These are phyloP conservation scores for Platyrinchus mystaceus DNA, from an alignment of 2,797 vertebrate genomes.

Conservation along the genomic window DNA sequence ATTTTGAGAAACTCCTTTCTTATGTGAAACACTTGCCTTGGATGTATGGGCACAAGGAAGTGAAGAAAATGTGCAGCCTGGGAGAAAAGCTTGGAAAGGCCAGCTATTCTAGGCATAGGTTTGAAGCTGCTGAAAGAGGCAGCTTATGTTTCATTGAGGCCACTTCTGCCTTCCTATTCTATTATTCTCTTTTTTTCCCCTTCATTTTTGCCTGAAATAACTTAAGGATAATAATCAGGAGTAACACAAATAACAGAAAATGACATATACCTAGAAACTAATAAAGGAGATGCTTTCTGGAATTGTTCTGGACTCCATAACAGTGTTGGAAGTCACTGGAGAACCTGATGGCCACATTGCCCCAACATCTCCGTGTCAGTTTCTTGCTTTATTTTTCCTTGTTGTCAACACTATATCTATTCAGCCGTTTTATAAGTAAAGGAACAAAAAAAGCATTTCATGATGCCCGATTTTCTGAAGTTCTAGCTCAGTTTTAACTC, in stretches of 20 bases:
- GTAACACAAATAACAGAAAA: conserved; percentile 2
- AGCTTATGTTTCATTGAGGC: neutral
- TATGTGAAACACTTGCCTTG: neutral
- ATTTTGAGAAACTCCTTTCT: conserved; percentile 4
- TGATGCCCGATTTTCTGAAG: neutral
- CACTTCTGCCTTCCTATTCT: neutral
- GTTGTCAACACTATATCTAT: neutral
- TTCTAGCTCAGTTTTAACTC: neutral
- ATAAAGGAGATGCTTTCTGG: neutral
- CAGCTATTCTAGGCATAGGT: neutral
- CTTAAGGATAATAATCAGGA: neutral
- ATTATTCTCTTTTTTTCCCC: neutral
- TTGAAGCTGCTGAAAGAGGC: neutral
- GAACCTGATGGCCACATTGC: neutral
- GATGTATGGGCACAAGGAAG: neutral
- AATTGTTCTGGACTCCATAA: neutral
- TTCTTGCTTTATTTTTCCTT: neutral
- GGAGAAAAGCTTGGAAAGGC: neutral
- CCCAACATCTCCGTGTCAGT: neutral
- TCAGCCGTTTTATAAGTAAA: neutral
- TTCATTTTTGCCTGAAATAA: neutral
- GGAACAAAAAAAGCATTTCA: neutral
- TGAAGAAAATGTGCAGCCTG: neutral
- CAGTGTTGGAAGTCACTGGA: neutral
- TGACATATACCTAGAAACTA: neutral